phyloP scores from a whole-genome alignment of 1,140 invertebrate species.

The Thalassaphorura encarpata region DNA sequence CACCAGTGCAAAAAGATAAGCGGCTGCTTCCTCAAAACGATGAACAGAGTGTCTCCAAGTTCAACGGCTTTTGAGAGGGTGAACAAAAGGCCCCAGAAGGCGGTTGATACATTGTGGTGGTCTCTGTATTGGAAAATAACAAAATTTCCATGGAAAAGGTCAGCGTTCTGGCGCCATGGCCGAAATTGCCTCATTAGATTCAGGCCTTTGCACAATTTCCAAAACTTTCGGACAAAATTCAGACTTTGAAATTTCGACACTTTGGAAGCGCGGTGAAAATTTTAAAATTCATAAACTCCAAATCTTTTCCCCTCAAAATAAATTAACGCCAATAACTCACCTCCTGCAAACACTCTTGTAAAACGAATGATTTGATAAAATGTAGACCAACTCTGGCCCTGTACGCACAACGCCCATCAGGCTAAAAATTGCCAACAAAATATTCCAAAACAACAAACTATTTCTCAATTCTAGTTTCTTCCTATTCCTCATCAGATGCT shows the following conservation, averaged over 20 bases:
- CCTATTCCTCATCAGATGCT: neutral
- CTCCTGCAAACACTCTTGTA: constrained; percentile 26
- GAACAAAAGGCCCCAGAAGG: constrained; percentile 45
- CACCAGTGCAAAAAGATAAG: constrained; percentile 48
- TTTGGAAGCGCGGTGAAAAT: neutral
- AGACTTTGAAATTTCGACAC: neutral
- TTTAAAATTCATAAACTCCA: too few relatives aligned
- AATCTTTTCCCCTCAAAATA: neutral
- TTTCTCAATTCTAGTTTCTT: neutral
- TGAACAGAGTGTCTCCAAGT: constrained; percentile 38
- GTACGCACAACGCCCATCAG: constrained; percentile 51
- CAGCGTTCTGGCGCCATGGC: neutral
- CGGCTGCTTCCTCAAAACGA: constrained; percentile 48
- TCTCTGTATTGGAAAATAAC: constrained; percentile 18
- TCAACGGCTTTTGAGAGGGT: constrained; percentile 44
- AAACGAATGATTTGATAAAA: constrained; percentile 23
- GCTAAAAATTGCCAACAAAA: constrained; percentile 82
- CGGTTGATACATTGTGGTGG: constrained; percentile 21
- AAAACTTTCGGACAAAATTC: neutral
- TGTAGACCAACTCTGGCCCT: constrained; percentile 28
- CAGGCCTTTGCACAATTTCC: neutral
- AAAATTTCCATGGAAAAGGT: too few relatives aligned
- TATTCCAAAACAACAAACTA: constrained; percentile 81
- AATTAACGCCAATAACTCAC: constrained; percentile 5
- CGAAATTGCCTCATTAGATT: neutral